Evolutionary conservation across 2,888 invertebrate species (phyloP).

Genomic region (Rhamphomyia laevipes): DNA sequence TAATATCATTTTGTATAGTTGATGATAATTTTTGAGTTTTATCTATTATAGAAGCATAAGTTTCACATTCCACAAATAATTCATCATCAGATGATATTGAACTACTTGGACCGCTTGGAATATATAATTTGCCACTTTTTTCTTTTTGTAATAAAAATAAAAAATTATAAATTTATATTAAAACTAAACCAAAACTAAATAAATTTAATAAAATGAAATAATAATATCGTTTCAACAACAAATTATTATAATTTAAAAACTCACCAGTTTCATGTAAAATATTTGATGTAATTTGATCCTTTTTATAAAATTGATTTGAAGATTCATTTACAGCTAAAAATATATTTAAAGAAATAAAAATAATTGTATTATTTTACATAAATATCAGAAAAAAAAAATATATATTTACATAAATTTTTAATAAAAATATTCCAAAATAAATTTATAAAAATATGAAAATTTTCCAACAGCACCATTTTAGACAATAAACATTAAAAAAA

Average conservation of each 20-base stretch:
- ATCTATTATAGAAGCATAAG: slow-evolving; percentile 11
- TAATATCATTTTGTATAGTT: not conserved
- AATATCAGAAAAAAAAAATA: no score
- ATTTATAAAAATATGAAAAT: no score
- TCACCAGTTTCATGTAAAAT: no score
- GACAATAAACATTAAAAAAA: no score
- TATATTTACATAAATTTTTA: no score
- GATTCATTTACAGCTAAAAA: not conserved
- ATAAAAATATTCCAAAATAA: no score
- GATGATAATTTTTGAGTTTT: slow-evolving; percentile 2
- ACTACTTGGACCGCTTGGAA: slow-evolving; percentile 15
- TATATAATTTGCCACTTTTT: not conserved
- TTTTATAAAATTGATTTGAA: not conserved
- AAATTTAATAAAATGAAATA: slow-evolving; percentile 8
- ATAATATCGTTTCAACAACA: not conserved
- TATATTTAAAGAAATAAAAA: not conserved
- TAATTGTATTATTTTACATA: not conserved
- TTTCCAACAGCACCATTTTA: no score
- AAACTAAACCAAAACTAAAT: slow-evolving; percentile 6
- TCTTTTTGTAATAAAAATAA: not conserved
- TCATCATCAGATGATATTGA: slow-evolving; percentile 27
- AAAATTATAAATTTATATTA: slow-evolving; percentile 6
- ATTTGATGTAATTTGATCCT: no score
- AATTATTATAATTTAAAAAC: not conserved
- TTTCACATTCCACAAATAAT: slow-evolving; percentile 30